Evolutionary conservation across 2,888 invertebrate species (phyloP).

Genomic region (Drosophila leonis): DNA sequence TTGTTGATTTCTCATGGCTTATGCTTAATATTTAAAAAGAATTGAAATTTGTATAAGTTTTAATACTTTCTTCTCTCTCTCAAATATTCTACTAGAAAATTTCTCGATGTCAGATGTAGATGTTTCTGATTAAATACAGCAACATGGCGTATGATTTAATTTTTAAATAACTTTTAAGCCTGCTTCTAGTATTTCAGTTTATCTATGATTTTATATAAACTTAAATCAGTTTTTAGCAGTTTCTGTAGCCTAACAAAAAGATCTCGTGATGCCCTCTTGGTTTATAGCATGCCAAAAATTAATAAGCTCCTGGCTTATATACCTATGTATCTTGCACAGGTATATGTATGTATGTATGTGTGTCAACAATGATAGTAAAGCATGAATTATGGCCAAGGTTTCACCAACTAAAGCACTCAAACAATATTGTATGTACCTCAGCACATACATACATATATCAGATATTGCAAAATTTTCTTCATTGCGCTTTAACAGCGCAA

Average conservation of each 20-base stretch:
- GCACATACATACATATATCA: too few relatives aligned
- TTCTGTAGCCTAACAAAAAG: neutral
- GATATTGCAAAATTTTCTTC: conserved; percentile 55
- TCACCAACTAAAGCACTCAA: conserved; percentile 42
- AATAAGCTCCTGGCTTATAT: conserved; percentile 11
- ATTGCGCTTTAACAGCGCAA: conserved; percentile 41
- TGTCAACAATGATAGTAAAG: conserved; percentile 30
- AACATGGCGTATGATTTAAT: neutral
- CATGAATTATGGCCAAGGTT: conserved; percentile 43
- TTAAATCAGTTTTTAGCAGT: conserved; percentile 5
- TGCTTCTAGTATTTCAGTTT: neutral
- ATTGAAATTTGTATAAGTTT: too few relatives aligned
- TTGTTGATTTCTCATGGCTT: too few relatives aligned
- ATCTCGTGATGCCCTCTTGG: conserved; percentile 9
- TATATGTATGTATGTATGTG: neutral
- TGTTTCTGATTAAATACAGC: neutral
- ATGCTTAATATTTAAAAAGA: neutral
- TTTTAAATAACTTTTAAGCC: neutral
- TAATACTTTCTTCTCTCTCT: too few relatives aligned
- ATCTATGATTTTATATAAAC: neutral
- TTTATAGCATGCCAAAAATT: conserved; percentile 7
- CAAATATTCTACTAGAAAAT: neutral
- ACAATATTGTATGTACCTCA: conserved; percentile 23
- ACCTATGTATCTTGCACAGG: neutral
- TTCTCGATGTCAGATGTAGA: neutral